Percentiles rank a stretch among this genome's conserved stretches.
Conservation (phyloP, 2,113 vertebrate genomes). For the Chloebia gouldiae region DNA sequence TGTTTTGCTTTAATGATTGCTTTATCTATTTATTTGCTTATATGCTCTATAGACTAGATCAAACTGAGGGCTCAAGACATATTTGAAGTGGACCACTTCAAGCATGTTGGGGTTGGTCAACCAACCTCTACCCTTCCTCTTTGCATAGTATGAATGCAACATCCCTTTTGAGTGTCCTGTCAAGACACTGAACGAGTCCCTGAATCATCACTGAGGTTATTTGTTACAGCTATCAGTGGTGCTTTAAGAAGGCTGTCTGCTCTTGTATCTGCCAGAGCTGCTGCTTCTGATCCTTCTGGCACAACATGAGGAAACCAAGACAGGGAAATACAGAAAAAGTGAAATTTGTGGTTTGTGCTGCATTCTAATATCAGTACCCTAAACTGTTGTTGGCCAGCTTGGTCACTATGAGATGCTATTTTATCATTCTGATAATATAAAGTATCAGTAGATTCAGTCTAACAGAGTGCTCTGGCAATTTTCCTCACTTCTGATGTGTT, state of each 20-base stretch:
- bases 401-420: neutral
- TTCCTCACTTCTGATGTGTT: neutral
- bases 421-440: neutral
- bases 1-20: neutral
- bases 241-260: neutral
- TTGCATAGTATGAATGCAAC: neutral
- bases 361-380: neutral
- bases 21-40: neutral
- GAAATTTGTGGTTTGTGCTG: neutral
- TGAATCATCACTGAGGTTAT: neutral
- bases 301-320: neutral
- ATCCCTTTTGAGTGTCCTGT: neutral
- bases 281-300: neutral
- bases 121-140: neutral
- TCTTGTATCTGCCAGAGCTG: neutral
- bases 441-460: neutral
- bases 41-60: neutral
- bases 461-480: neutral
- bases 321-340: rapidly evolving
- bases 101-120: neutral
- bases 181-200: neutral
- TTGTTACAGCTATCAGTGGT: neutral
- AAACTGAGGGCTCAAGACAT: neutral
- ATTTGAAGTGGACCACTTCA: neutral
- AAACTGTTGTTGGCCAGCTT: neutral